A percentile compares a stretch with the other conserved stretches of the same genome.
Conservation (phyloP, 2,888 invertebrate genomes). For the Eupelmus urozonus region DNA sequence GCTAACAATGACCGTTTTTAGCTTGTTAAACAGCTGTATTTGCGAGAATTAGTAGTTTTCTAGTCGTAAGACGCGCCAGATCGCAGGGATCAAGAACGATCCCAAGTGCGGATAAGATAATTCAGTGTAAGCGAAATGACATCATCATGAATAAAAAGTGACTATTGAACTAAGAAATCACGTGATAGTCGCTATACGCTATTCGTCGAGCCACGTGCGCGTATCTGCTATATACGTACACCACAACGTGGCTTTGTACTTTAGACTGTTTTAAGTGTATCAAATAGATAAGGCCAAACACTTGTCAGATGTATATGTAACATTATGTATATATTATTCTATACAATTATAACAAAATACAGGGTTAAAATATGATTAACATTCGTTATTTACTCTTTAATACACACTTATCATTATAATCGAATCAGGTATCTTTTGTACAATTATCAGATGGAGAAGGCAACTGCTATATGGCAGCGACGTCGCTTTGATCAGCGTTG, state of each 20-base stretch:
- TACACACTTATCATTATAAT: slow-evolving; percentile 26
- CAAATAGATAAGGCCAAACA: slow-evolving; percentile 48
- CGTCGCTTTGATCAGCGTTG: slow-evolving; percentile 67
- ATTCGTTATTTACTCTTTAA: slow-evolving; percentile 12
- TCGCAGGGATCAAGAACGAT: slow-evolving; percentile 20
- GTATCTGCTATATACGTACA: background rate
- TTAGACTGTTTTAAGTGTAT: slow-evolving; percentile 40
- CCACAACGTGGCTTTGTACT: slow-evolving; percentile 43
- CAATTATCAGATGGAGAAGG: slow-evolving; percentile 45
- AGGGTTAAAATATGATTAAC: slow-evolving; percentile 28
- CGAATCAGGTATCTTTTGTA: slow-evolving; percentile 53
- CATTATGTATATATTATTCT: slow-evolving; percentile 57
- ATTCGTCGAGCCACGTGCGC: slow-evolving; percentile 19
- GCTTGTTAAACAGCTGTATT: slow-evolving; percentile 27
- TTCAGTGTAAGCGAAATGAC: slow-evolving; percentile 23
- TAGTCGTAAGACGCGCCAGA: slow-evolving; percentile 52
- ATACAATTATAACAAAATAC: slow-evolving; percentile 55
- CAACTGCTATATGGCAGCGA: slow-evolving; percentile 71
- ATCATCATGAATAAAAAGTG: slow-evolving; percentile 39
- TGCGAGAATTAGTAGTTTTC: slow-evolving; percentile 48
- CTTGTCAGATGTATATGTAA: slow-evolving; percentile 53
- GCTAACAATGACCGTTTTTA: slow-evolving; percentile 13
- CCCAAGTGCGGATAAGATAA: slow-evolving; percentile 33
- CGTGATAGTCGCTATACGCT: slow-evolving; percentile 48
- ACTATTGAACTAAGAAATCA: slow-evolving; percentile 22